These are phyloP conservation scores for Petrophora chlorosata DNA, from an alignment of 2,888 invertebrate genomes.

Conservation along the genomic window DNA sequence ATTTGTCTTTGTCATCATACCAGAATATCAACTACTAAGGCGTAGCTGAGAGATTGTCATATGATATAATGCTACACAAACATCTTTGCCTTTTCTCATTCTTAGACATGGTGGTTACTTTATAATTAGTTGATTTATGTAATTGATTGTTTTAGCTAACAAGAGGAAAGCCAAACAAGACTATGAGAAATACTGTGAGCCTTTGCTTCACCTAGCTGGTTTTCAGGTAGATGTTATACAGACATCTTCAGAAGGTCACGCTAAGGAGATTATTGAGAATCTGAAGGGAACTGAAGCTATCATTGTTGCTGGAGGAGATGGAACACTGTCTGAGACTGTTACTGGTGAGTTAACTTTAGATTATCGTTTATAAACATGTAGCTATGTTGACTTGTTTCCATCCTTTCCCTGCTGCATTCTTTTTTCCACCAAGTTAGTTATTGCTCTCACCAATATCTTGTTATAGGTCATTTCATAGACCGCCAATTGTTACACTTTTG, in stretches of 20 bases:
- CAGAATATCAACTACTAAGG: too few species aligned
- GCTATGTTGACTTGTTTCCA: too few species aligned
- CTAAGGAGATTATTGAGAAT: conserved; percentile 90
- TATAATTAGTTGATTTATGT: not conserved
- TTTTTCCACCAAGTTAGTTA: too few species aligned
- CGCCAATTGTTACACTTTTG: too few species aligned
- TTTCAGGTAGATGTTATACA: conserved; percentile 85
- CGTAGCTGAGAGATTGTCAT: too few species aligned
- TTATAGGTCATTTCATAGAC: too few species aligned
- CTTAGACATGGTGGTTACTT: not conserved
- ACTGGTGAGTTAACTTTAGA: conserved; percentile 81
- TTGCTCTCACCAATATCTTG: too few species aligned
- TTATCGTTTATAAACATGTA: too few species aligned
- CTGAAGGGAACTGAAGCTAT: conserved; percentile 92
- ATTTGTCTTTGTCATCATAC: not conserved
- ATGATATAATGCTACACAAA: too few species aligned
- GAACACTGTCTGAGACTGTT: conserved; percentile 94
- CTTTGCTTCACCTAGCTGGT: conserved; percentile 95
- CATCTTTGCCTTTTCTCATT: too few species aligned
- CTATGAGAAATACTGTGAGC: conserved; percentile 96
- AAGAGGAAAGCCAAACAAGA: conserved; percentile 87
- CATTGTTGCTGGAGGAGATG: conserved; percentile 97
- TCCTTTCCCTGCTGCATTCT: too few species aligned
- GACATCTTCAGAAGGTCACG: conserved; percentile 95
- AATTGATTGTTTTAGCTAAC: conserved; percentile 82